phyloP scores from a whole-genome alignment of 2,797 vertebrate genomes.

The Falco naumanni region DNA sequence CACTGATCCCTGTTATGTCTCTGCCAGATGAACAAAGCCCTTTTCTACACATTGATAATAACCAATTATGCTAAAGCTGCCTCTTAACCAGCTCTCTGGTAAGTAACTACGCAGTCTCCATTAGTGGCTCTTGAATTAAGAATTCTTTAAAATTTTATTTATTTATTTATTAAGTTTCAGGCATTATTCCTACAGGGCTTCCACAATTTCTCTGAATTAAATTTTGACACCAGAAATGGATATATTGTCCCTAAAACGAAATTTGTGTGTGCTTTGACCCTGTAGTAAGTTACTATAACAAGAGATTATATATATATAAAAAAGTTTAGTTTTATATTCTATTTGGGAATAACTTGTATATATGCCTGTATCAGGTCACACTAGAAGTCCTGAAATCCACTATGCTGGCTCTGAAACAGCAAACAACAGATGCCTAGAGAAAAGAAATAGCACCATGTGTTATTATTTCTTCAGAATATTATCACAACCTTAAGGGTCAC shows the following conservation, averaged over 20 bases:
- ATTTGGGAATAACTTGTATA: neutral
- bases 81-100: neutral
- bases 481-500: neutral
- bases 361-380: neutral
- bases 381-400: neutral
- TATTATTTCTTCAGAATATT: neutral
- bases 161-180: neutral
- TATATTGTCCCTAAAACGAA: neutral
- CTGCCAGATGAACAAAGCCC: neutral
- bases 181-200: neutral
- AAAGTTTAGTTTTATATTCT: neutral
- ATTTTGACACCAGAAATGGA: neutral
- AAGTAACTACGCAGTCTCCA: neutral
- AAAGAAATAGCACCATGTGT: neutral
- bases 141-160: neutral
- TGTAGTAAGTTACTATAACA: neutral
- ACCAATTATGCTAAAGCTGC: neutral
- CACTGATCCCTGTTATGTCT: neutral
- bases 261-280: rapidly evolving
- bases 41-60: neutral
- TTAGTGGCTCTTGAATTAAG: neutral
- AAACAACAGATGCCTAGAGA: neutral
- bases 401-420: neutral
- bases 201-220: neutral
- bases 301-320: neutral